Evolutionary conservation across 2,888 invertebrate species (phyloP), one percentile per base, ranked within the genome.

Genomic region (Acrobeloides nanus): DNA sequence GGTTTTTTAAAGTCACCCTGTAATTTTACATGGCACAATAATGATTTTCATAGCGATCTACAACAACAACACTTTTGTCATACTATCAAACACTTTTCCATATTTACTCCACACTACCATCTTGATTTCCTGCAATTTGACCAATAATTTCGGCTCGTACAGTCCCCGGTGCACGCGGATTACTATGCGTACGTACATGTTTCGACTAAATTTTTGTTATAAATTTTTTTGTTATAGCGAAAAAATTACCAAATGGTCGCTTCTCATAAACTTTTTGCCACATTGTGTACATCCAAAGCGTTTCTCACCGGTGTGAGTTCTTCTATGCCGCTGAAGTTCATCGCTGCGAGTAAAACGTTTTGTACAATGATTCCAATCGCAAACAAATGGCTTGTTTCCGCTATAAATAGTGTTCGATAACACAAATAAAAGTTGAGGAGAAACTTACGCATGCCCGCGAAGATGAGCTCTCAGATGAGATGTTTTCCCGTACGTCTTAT

Each of bases 291-390:
- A 71, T 21, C 51, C 51, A 53, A 71, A 71, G 20, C 63, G 54
- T 51, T 71, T 71, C 57, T 72, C 71, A 38, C 71, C 71, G 2
- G 70, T 71, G 48, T 71, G 71, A 1, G 70, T 71, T 25, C 70
- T 45, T 35, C 56, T 56, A 48, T 71, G 71, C 23, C 71, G 53
- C 53, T 71, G 71, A 37, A 71, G 55, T 46, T 71, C 71, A 58
- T 71, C 71, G 43, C 61, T 64, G 55, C 69, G 58, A 10, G 71
- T 71, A 45, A 71, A 70, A 32, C 62, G 39, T 51, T 71, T 71
- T n/a, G 55, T 57, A 47, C 70, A 71, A 23, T 61, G 59, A 21
- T 60, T 52, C 71, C 70, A 70, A 47, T 70, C 71, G 37, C 58
- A 59, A 7, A 61, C 68, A 37, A 70, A 70, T 24, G 70, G 70